Base-by-base conservation (phyloP, 1,140 invertebrate genomes). In the Chelonus insularis region DNA sequence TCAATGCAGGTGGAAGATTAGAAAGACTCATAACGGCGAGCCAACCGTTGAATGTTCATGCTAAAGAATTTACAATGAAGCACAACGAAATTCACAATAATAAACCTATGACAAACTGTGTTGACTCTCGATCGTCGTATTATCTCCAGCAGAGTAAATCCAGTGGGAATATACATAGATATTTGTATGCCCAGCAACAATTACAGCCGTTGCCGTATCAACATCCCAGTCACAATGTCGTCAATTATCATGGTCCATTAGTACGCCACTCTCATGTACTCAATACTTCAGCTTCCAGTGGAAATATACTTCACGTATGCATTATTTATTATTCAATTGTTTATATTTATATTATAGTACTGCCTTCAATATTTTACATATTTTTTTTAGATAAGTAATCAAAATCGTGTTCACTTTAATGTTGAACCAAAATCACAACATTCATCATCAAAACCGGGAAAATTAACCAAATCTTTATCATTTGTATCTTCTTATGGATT, bases 61-160 rank as follows among this genome's bases (percentile, higher is more conserved):
- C 91, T 41, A 91, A 91, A 80, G 91, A 92, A 83, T 92, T 93
- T 76, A 91, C 89, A 64, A 90, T 91, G 89, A 86, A 86, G 77
- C 82, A 85, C 32, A 84, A 85, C 75, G 85, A 86, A 65, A 59
- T 69, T 64, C 8, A 55, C 50, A 8, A 57, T 59, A 60, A 65
- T 43, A 52, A 60, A 61, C 29, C 34, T 21, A 57, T 57, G 57
- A 18, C 25, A 67, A 69, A 73, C 69, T 75, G 76, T 69, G 59
- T 65, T 41, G 61, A 68, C 65, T 66, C 77, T 1, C 76, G 76
- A 41, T 68, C 72, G 25, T 68, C 65, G 11, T 67, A 75, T 57
- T 76, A 73, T 59, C 71, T 87, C 21, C 84, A 87, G 63, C 84
- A 86, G 58, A 85, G 85, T 25, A 86, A 86, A 72, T 87, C 85